These are phyloP conservation scores for Barbus barbus DNA, from an alignment of 2,113 vertebrate species.

Conservation along the genomic window DNA sequence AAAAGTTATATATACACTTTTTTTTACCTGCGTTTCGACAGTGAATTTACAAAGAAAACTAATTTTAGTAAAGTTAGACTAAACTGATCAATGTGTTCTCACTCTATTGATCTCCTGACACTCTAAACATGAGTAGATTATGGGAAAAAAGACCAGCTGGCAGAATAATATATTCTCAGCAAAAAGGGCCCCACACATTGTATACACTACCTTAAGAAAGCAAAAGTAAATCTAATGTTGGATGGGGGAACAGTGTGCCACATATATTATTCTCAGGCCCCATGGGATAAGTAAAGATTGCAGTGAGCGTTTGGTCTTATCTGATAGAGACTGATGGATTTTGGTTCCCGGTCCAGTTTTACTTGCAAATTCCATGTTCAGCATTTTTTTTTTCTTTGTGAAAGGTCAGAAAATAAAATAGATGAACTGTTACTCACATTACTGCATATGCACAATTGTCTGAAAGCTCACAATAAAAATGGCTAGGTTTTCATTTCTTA, in stretches of 20 bases:
- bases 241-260: slow-evolving; percentile 17
- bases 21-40: too few species aligned
- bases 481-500: slow-evolving; percentile 1
- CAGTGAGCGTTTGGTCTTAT: slow-evolving; percentile 22
- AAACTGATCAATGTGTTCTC: too few species aligned
- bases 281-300: slow-evolving; percentile 14
- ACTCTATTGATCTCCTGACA: slow-evolving; percentile 35
- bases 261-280: slow-evolving; percentile 37
- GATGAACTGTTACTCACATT: slow-evolving; percentile 19
- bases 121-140: slow-evolving; percentile 41
- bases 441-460: slow-evolving; percentile 1
- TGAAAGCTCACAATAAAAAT: slow-evolving; percentile 7
- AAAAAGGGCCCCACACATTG: slow-evolving; percentile 22
- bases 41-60: not conserved
- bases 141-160: slow-evolving; percentile 27
- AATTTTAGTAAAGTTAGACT: too few species aligned
- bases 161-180: slow-evolving; percentile 30
- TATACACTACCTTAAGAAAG: slow-evolving; percentile 45
- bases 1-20: too few species aligned
- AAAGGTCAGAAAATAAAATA: slow-evolving; percentile 9
- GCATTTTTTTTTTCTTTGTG: slow-evolving; percentile 4
- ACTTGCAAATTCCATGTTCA: slow-evolving; percentile 26
- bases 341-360: slow-evolving; percentile 19
- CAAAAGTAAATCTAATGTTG: slow-evolving; percentile 43
- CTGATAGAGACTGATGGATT: slow-evolving; percentile 46